These are phyloP conservation scores for Vanessa cardui DNA, from an alignment of 2,888 invertebrate genomes.

Conservation along the genomic window DNA sequence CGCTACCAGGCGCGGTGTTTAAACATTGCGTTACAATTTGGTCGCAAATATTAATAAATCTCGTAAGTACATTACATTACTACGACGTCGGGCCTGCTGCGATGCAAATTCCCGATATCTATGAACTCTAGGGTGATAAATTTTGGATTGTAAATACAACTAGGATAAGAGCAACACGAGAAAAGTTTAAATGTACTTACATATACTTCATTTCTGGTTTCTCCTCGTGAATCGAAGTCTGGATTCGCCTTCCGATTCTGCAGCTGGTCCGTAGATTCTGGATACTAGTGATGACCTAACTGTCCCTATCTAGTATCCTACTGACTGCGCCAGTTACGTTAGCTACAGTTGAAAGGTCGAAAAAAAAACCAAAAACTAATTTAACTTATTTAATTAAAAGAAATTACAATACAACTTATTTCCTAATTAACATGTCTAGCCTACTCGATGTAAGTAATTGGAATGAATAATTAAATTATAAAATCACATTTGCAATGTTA, in stretches of 20 bases:
- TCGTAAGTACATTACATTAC: too few species aligned
- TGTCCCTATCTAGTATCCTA: too few species aligned
- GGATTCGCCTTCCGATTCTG: slow-evolving; percentile 13
- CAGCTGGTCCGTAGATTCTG: slow-evolving; percentile 15
- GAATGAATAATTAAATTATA: too few species aligned
- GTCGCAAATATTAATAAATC: slow-evolving; percentile 45
- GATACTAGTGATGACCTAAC: background rate
- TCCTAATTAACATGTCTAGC: too few species aligned
- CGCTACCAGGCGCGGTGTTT: slow-evolving; percentile 19
- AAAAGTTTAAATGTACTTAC: slow-evolving; percentile 11
- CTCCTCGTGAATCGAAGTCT: slow-evolving; percentile 10
- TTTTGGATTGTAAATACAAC: background rate
- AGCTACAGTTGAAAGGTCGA: too few species aligned
- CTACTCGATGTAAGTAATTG: too few species aligned
- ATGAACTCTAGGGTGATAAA: background rate
- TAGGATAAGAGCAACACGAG: background rate
- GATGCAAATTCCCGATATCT: background rate
- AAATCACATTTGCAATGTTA: too few species aligned
- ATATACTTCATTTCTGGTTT: slow-evolving; percentile 12
- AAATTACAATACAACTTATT: too few species aligned
- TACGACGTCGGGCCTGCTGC: background rate
- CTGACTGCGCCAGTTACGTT: too few species aligned
- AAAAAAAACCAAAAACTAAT: too few species aligned
- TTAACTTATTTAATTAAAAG: too few species aligned
- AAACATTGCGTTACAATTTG: slow-evolving; percentile 31